Evolutionary conservation across 2,113 vertebrate species (phyloP).

Genomic region (Diglossa brunneiventris): DNA sequence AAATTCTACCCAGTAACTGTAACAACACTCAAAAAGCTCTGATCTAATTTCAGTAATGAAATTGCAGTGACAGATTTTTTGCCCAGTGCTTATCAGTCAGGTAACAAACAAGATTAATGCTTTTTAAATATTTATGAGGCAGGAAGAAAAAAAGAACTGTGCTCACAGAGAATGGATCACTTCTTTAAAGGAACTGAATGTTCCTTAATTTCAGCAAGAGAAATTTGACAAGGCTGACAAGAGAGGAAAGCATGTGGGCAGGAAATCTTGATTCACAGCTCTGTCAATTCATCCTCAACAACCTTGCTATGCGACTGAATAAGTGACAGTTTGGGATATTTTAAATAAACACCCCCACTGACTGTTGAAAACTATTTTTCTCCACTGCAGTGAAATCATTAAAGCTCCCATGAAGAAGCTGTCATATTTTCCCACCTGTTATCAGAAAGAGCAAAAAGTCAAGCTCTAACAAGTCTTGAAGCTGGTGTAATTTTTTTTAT

Average conservation of each 20-base stretch:
- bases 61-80: conserved; percentile 4
- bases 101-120: conserved; percentile 34
- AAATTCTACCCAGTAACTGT: background rate
- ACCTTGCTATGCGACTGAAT: conserved; percentile 10
- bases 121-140: conserved; percentile 47
- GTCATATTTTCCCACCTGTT: conserved; percentile 11
- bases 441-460: conserved; percentile 25
- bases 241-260: conserved; percentile 35
- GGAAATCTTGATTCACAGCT: conserved; percentile 41
- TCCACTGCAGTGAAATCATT: conserved; percentile 31
- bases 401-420: conserved; percentile 16
- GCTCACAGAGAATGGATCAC: background rate
- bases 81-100: conserved; percentile 25
- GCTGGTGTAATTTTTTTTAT: background rate
- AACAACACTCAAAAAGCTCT: background rate
- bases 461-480: background rate
- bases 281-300: conserved; percentile 36
- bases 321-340: conserved; percentile 27
- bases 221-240: conserved; percentile 48
- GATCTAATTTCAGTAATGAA: conserved; percentile 12
- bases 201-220: conserved; percentile 26
- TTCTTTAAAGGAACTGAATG: background rate
- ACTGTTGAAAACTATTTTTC: conserved; percentile 36
- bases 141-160: background rate
- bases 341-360: conserved; percentile 39